Evolutionary conservation across 2,797 vertebrate genomes (phyloP).

Genomic region (Gobionotothen gibberifrons): DNA sequence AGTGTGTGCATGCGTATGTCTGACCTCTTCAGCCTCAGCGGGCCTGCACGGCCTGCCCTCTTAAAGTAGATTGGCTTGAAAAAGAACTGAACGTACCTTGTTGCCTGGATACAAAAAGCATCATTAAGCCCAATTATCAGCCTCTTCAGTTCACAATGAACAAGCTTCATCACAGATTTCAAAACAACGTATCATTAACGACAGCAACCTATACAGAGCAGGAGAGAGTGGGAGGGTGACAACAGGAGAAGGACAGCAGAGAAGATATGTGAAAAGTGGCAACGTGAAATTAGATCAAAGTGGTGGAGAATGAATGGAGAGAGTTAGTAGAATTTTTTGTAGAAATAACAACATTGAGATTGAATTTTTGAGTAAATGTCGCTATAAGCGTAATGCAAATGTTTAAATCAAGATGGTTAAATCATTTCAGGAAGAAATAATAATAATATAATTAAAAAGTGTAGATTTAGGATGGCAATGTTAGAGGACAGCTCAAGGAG

Average conservation of each 20-base stretch:
- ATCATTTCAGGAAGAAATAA: background rate
- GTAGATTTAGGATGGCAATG: background rate
- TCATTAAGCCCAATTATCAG: slow-evolving; percentile 84
- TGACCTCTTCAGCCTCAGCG: slow-evolving; percentile 63
- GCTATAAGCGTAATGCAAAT: slow-evolving; percentile 1
- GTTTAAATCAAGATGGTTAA: background rate
- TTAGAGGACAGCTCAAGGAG: background rate
- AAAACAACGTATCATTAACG: slow-evolving; percentile 75
- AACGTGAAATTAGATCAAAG: background rate
- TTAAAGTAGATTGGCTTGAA: slow-evolving; percentile 76
- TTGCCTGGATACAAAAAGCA: slow-evolving; percentile 90
- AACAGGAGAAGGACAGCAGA: background rate
- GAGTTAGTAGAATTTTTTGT: background rate
- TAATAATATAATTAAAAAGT: background rate
- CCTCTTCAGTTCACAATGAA: slow-evolving; percentile 79
- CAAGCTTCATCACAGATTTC: slow-evolving; percentile 71
- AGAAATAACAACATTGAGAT: background rate
- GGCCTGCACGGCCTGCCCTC: slow-evolving; percentile 65
- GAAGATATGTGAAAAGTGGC: slow-evolving; percentile 7
- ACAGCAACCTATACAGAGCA: slow-evolving; percentile 38
- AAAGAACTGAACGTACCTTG: slow-evolving; percentile 67
- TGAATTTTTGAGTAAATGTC: background rate
- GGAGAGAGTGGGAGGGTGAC: slow-evolving; percentile 33
- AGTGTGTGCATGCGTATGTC: slow-evolving; percentile 24
- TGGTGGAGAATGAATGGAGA: background rate